phyloP scores from a whole-genome alignment of 2,113 vertebrate species.

The Tragelaphus buxtoni region DNA sequence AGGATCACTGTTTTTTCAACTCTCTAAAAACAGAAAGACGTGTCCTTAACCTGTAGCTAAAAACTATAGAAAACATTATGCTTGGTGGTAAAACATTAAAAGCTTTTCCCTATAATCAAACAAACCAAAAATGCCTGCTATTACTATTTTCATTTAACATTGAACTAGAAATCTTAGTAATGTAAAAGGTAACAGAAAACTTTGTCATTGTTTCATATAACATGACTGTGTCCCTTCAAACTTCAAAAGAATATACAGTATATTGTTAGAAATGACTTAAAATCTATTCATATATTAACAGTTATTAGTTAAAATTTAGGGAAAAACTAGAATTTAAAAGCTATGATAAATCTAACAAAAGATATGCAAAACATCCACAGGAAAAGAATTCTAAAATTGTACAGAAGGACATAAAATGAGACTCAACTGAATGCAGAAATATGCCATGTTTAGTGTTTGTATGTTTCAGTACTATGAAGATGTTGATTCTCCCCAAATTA shows the following conservation, averaged over 20 bases:
- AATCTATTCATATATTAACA: not conserved
- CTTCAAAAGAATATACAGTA: not conserved
- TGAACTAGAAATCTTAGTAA: not conserved
- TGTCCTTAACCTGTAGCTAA: not conserved
- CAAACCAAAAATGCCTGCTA: not conserved
- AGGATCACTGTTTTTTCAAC: not conserved
- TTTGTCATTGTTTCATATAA: not conserved
- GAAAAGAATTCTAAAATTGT: not conserved
- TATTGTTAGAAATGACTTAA: not conserved
- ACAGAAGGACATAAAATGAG: not conserved
- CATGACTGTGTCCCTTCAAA: not conserved
- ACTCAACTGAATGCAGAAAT: not conserved
- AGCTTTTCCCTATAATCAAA: not conserved
- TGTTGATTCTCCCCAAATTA: not conserved
- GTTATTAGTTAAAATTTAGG: not conserved
- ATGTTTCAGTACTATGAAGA: not conserved
- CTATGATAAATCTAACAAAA: not conserved
- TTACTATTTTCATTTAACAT: not conserved
- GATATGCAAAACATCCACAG: not conserved
- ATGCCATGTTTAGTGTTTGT: not conserved
- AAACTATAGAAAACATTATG: not conserved
- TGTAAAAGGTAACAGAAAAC: not conserved
- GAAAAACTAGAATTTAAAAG: not conserved
- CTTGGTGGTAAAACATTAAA: not conserved
- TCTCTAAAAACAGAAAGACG: not conserved